phyloP scores from a whole-genome alignment of 2,888 invertebrate species.

The Meteorus cinctellus region DNA sequence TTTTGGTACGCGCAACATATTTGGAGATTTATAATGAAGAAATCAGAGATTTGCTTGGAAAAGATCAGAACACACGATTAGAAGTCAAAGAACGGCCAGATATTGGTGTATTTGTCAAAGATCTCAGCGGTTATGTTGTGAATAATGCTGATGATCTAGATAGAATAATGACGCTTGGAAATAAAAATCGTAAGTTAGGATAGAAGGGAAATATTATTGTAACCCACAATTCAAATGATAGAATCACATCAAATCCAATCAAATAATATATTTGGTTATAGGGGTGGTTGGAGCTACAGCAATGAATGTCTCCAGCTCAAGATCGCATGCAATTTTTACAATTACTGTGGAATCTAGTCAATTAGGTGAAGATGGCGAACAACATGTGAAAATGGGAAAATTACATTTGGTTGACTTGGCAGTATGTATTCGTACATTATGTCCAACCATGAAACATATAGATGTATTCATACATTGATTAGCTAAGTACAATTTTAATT shows the following conservation, averaged over 20 bases:
- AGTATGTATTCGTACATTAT: constrained; percentile 76
- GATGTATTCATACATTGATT: background rate
- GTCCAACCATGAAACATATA: background rate
- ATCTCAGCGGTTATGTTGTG: constrained; percentile 97
- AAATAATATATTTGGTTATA: constrained; percentile 70
- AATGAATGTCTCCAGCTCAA: constrained; percentile 97
- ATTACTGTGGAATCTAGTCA: constrained; percentile 98
- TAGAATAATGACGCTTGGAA: constrained; percentile 95
- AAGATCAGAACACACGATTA: constrained; percentile 88
- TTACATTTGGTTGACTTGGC: constrained; percentile 98
- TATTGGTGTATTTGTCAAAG: constrained; percentile 98
- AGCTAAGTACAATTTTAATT: background rate
- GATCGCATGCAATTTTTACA: constrained; percentile 98
- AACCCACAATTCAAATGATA: background rate
- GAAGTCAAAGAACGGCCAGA: constrained; percentile 97
- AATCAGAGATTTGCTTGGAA: constrained; percentile 93
- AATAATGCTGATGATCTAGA: constrained; percentile 97
- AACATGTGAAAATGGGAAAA: constrained; percentile 95
- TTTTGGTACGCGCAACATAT: constrained; percentile 97
- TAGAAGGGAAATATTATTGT: background rate
- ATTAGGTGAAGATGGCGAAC: constrained; percentile 85
- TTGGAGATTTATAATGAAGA: constrained; percentile 99
- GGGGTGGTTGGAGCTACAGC: constrained; percentile 92
- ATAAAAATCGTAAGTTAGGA: constrained; percentile 86
- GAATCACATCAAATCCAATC: constrained; percentile 17